Evolutionary conservation across 2,888 invertebrate species (phyloP), one percentile per base, ranked within the genome.

Genomic region (Mactromeris polynyma): DNA sequence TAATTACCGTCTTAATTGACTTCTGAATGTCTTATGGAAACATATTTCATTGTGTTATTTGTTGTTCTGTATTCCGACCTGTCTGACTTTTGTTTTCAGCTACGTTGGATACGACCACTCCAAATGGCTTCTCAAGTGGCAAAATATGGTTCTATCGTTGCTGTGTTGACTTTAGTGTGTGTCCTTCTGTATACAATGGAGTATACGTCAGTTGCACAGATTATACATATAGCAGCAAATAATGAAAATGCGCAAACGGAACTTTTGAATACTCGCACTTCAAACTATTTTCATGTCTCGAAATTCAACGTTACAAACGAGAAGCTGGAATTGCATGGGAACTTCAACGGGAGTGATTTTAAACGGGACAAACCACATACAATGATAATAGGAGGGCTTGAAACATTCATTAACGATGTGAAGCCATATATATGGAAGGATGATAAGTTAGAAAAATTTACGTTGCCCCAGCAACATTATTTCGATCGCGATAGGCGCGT

Each of bases 281-380:
- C 9, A 40, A 51, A 33, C n/a, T 80, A 46, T n/a, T 88, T 88
- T 51, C 81, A 85, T 36, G 88, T 88, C 0, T 73, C 84, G 7
- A 81, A 80, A 36, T 88, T 73, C n/a, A 81, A 80, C 11, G 40
- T 84, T 6, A 31, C 17, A 33, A 51, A 88, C 26, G 81, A 85
- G 2, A n/a, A 9, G 4, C 58, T 88, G 11, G 85, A 82, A 69
- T 58, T 46, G 4, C 51, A 38, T 17, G 81, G 73, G n/a, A 51
- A 84, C 73, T 51, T 77, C 19, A 81, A 81, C n/a, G 26, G 33
- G n/a, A 36, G 69, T 3, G 81, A 85, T 26, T 78, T 26, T 9
- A n/a, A 54, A 11, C 19, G 19, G 0, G 36, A 31, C 33, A 73
- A 73, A 17, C 33, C 26, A 21, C 81, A 85, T 6, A 17, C 51